These are phyloP conservation scores for Lycorma delicatula DNA, from an alignment of 1,140 invertebrate genomes.

Conservation along the genomic window DNA sequence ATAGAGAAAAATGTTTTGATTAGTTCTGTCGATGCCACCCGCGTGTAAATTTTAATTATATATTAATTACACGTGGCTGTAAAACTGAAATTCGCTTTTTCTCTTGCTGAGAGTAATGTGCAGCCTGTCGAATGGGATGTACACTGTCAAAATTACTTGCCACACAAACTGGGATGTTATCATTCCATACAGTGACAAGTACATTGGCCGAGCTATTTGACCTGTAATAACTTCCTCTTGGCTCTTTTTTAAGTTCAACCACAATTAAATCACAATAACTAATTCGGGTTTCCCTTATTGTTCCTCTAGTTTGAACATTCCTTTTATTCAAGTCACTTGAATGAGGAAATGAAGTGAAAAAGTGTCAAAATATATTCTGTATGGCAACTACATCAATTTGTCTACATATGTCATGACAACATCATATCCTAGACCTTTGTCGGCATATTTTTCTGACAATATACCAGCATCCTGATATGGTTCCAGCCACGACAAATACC, in stretches of 20 bases:
- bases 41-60: slow-evolving; percentile 7
- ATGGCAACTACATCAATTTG: slow-evolving; percentile 9
- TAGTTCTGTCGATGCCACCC: slow-evolving; percentile 33
- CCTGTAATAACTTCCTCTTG: slow-evolving; percentile 8
- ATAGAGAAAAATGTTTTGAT: slow-evolving; percentile 35
- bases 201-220: neutral
- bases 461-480: slow-evolving; percentile 18
- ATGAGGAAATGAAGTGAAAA: slow-evolving; percentile 27
- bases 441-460: slow-evolving; percentile 27
- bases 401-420: slow-evolving; percentile 22
- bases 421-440: slow-evolving; percentile 24
- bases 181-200: slow-evolving; percentile 15
- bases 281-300: slow-evolving; percentile 26
- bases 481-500: slow-evolving; percentile 19
- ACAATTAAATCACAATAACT: slow-evolving; percentile 19
- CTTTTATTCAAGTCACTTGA: slow-evolving; percentile 20
- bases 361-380: slow-evolving; percentile 29
- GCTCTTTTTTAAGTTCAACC: slow-evolving; percentile 15
- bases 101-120: slow-evolving; percentile 8
- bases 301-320: slow-evolving; percentile 24
- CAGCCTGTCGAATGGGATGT: slow-evolving; percentile 6
- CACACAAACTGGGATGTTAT: slow-evolving; percentile 14
- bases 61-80: slow-evolving; percentile 1
- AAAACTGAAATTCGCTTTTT: slow-evolving; percentile 6
- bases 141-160: slow-evolving; percentile 11